phyloP scores from a whole-genome alignment of 2,888 invertebrate genomes.

The Perdita meconis region DNA sequence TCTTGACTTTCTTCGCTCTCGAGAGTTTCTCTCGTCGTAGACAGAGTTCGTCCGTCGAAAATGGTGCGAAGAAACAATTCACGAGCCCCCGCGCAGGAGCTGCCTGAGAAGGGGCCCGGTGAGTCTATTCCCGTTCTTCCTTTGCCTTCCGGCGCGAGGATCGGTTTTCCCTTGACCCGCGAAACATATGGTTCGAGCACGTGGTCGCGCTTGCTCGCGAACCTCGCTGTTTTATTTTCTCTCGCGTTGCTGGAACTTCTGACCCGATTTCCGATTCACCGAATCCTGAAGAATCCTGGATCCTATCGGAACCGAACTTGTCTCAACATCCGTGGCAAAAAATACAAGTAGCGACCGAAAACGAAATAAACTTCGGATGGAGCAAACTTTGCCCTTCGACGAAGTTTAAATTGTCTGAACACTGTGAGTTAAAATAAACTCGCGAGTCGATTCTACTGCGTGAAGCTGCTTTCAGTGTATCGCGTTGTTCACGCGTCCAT shows the following conservation, averaged over 20 bases:
- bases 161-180: not conserved
- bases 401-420: not conserved
- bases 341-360: not conserved
- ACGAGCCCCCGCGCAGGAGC: conserved; percentile 78
- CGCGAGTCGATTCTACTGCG: not conserved
- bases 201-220: conserved; percentile 10
- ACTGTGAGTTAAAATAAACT: no score
- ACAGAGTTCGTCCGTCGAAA: conserved; percentile 27
- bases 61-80: conserved; percentile 84
- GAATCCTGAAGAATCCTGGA: no score
- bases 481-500: not conserved
- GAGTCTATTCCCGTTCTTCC: conserved; percentile 75
- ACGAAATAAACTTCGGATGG: not conserved
- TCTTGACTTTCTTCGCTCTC: not conserved
- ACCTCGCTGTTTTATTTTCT: not conserved
- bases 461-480: not conserved
- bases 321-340: conserved; percentile 14
- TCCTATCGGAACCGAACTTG: conserved; percentile 16
- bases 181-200: conserved; percentile 62
- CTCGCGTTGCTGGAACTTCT: no score
- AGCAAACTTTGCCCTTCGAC: no score
- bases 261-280: no score
- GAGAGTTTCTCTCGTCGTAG: not conserved
- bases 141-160: not conserved
- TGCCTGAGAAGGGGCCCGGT: conserved; percentile 86